These are phyloP conservation scores for Acanthochromis polyacanthus DNA, from an alignment of 2,113 vertebrate genomes.

Conservation along the genomic window DNA sequence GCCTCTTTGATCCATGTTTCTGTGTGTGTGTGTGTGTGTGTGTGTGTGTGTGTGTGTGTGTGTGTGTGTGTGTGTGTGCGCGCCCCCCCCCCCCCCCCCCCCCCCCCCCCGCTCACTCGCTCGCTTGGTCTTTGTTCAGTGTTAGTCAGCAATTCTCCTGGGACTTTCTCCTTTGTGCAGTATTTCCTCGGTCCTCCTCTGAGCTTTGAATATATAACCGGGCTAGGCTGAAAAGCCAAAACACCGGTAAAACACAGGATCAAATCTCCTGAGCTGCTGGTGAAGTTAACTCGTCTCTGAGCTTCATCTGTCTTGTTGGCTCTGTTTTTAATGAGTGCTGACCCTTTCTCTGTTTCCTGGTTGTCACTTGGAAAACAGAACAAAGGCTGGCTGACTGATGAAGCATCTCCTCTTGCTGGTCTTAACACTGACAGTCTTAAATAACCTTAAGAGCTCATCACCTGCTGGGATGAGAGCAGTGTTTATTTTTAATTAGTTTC, in stretches of 20 bases:
- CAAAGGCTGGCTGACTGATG: constrained; percentile 37
- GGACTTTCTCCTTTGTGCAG: constrained; percentile 76
- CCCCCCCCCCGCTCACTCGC: too few species aligned
- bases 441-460: not conserved
- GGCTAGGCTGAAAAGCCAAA: constrained; percentile 49
- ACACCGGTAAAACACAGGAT: constrained; percentile 27
- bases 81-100: too few species aligned
- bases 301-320: constrained; percentile 27
- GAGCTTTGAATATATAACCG: constrained; percentile 62
- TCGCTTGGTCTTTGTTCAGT: constrained; percentile 67
- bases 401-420: not conserved
- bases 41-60: too few species aligned
- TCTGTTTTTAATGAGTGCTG: constrained; percentile 39
- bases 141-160: constrained; percentile 69
- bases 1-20: constrained; percentile 62
- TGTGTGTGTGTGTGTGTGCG: too few species aligned
- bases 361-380: constrained; percentile 32
- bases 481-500: not conserved
- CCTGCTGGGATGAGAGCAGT: not conserved
- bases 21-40: constrained; percentile 39
- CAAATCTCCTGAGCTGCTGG: constrained; percentile 14
- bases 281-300: constrained; percentile 27
- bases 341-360: constrained; percentile 13
- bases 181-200: constrained; percentile 67
- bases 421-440: constrained; percentile 10